Evolutionary conservation across 1,140 invertebrate genomes (phyloP).

Genomic region (Diorhabda sublineata): DNA sequence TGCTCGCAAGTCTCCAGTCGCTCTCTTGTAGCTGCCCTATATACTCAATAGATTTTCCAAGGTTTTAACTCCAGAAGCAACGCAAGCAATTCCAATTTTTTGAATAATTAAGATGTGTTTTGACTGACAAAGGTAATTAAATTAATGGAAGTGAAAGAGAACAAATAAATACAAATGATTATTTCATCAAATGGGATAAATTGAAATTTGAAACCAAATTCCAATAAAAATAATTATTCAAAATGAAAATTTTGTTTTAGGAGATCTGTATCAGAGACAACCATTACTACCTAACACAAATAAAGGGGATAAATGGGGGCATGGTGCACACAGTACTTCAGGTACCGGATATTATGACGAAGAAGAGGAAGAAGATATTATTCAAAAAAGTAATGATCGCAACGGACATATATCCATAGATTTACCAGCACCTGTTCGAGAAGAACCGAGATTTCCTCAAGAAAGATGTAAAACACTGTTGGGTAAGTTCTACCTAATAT

Average conservation of each 20-base stretch:
- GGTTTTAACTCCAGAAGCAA: too few species aligned
- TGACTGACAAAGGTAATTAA: too few species aligned
- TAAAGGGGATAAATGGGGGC: conserved; percentile 33
- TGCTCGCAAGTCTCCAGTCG: too few species aligned
- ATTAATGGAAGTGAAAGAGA: too few species aligned
- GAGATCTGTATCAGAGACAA: conserved; percentile 45
- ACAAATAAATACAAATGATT: too few species aligned
- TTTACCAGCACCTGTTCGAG: conserved; percentile 50
- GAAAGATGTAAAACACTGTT: conserved; percentile 69
- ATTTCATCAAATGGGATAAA: too few species aligned
- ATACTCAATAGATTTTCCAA: too few species aligned
- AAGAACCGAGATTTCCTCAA: conserved; percentile 63
- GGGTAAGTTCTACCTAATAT: conserved; percentile 44
- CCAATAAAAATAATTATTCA: too few species aligned
- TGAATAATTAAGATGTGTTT: too few species aligned
- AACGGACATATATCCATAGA: conserved; percentile 50
- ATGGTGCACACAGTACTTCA: conserved; percentile 24
- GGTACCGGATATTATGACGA: conserved; percentile 38
- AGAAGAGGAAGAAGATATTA: conserved; percentile 41
- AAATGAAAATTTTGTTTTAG: conserved; percentile 27
- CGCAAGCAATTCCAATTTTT: too few species aligned
- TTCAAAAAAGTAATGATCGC: conserved; percentile 28
- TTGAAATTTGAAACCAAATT: too few species aligned
- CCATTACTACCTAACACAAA: conserved; percentile 40
- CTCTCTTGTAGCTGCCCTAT: too few species aligned